Base-by-base conservation (phyloP, 2,888 invertebrate species). In the Oscheius myriophilus region DNA sequence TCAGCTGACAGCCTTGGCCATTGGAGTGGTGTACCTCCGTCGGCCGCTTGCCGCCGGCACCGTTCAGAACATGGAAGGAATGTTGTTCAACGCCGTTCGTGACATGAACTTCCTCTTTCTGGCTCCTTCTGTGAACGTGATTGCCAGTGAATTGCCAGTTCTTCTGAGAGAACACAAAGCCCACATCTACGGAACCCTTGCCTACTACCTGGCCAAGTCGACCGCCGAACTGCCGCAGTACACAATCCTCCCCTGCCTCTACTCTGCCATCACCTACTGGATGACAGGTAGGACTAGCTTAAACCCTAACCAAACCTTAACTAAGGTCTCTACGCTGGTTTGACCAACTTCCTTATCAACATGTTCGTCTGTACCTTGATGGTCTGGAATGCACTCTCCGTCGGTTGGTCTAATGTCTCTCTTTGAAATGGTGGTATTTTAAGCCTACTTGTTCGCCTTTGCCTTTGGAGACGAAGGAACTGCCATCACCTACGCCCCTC, bases 81-180 rank as follows among this genome's bases (percentile, higher is more conserved):
- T 82, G 16, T 71, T 83, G 61, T 83, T 78, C 72, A 83, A 82
- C 70, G 76, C 76, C 46, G 80, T 75, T 11, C 69, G 82, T 11
- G 82, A 93, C 86, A 93, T 94, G 92, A 95, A 95, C 6, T 95
- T 96, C 88, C 93, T 93, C 85, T 95, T 94, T 88, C 92, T 94
- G 16, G 94, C 95, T 86, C 93, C 94, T 69, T 95, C 95, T 33
- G 92, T 95, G 72, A 93, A 92, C 87, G 96, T 94, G 43, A 95
- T 96, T 87, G 93, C 93, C 80, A 90, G 92, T 0, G 95, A 96
- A 86, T 89, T 94, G 42, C 94, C 94, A 0, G 91, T 95, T 72
- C 95, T 95, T 87, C 89, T 94, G 76, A 89, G 94, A 16, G 95
- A 96, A 87, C 92, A 95, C 83, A 91, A 92, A 74, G 93, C 93